A percentile compares a stretch with the other conserved stretches of the same genome.
Conservation (phyloP, 2,888 invertebrate species). For the Lepidocyrtinus sp. region DNA sequence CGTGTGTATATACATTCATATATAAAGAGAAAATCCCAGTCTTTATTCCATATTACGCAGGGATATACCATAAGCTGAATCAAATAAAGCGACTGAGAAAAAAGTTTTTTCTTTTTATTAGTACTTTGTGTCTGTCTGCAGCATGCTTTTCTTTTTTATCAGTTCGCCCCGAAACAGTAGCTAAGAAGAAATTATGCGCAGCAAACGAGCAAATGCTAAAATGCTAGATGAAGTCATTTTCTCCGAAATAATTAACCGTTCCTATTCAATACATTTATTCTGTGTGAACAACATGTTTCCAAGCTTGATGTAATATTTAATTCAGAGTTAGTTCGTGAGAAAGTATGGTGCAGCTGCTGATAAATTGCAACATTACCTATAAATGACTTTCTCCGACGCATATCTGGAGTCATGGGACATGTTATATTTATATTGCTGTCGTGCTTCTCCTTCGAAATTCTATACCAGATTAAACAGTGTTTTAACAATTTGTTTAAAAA, state of each 20-base stretch:
- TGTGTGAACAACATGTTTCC: no score
- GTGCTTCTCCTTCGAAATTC: no score
- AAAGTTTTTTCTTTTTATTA: background rate
- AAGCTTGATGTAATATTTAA: no score
- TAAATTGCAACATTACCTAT: no score
- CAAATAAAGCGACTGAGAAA: background rate
- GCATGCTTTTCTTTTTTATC: background rate
- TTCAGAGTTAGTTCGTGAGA: no score
- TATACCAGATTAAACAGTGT: no score
- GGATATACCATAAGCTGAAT: conserved; percentile 15
- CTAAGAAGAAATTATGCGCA: background rate
- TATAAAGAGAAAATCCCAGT: no score
- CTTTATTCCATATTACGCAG: background rate
- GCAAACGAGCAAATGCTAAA: background rate
- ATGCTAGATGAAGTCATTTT: background rate
- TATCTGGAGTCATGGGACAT: no score
- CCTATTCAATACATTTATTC: background rate
- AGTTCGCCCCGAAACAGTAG: background rate
- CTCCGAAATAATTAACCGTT: background rate
- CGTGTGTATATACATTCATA: background rate
- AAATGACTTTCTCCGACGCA: no score
- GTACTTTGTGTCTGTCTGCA: background rate
- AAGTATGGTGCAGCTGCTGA: no score
- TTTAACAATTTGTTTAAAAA: no score
- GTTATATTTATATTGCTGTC: no score